Evolutionary conservation across 2,797 vertebrate species (phyloP).

Genomic region (Bryconaethiops microstoma): DNA sequence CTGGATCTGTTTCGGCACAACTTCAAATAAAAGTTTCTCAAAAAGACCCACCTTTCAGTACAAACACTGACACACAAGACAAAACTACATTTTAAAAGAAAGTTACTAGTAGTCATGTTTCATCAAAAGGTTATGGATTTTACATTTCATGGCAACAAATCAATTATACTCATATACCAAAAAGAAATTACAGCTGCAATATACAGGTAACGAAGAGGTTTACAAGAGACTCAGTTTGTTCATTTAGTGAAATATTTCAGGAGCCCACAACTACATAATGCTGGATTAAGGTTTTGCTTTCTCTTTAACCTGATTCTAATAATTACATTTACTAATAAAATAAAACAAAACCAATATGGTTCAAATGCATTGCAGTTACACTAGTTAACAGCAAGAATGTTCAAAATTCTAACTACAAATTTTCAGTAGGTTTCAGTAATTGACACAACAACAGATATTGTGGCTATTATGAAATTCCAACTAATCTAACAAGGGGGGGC

Average conservation of each 20-base stretch:
- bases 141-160: too few species aligned
- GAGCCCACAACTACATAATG: background rate
- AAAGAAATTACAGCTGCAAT: background rate
- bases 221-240: too few species aligned
- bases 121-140: too few species aligned
- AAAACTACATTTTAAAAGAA: background rate
- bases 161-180: background rate
- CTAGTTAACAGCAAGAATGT: too few species aligned
- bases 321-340: background rate
- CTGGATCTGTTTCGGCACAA: background rate
- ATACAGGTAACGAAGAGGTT: background rate
- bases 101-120: background rate
- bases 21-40: background rate
- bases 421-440: too few species aligned
- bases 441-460: background rate
- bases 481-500: background rate
- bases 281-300: background rate
- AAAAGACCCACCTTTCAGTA: background rate
- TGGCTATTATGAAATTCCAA: background rate
- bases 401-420: too few species aligned
- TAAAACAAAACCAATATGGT: background rate
- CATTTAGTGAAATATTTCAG: background rate
- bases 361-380: too few species aligned
- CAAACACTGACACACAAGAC: background rate
- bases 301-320: background rate